Base-by-base conservation (phyloP, 1,140 invertebrate species). In the Goniozus legneri region DNA sequence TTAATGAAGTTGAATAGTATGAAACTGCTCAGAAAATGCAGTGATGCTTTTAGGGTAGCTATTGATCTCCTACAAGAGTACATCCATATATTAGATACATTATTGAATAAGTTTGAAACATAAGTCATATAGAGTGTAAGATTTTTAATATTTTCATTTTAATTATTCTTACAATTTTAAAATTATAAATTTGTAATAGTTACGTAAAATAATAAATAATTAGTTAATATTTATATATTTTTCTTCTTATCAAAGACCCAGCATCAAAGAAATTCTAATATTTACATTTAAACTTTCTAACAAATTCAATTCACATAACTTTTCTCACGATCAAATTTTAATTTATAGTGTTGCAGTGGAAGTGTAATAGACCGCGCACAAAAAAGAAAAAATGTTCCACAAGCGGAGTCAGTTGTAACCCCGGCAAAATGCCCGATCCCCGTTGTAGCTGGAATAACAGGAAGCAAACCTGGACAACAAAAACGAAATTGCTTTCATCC, bases 401-500 rank as follows among this genome's bases (percentile, higher is more conserved):
- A 74, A 55, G 48, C 69, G 24, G 70, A 75, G 43, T 54, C 65
- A 21, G 49, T 75, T 12, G 57, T 74, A 8, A 65, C 64, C 8
- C 64, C 71, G 16, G 31, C 67, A 8, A 75, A 70, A 52, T 50
- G 63, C 36, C 42, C 52, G 15, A 42, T 64, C 3, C n/a, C n/a
- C n/a, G 63, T 62, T 30, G 65, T 73, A 33, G 56, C 64, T 15
- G 65, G 68, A 31, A 57, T 75, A 27, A 76, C 64, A 33, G 71
- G 69, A 13, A 60, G 52, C 27, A 74, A 74, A 59, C 69, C 78
- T 68, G 79, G 79, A 58, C 81, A 82, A 69, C 80, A 80, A 64
- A 84, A 84, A 69, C 71, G 88, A 77, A 82, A 84, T 78, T 95
- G 92, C 81, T 94, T 94, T 81, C 92, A 95, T 81, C 90, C 92